Evolutionary conservation across 1,140 invertebrate species (phyloP), one percentile per base, ranked within the genome.

Genomic region (Magallana angulata): DNA sequence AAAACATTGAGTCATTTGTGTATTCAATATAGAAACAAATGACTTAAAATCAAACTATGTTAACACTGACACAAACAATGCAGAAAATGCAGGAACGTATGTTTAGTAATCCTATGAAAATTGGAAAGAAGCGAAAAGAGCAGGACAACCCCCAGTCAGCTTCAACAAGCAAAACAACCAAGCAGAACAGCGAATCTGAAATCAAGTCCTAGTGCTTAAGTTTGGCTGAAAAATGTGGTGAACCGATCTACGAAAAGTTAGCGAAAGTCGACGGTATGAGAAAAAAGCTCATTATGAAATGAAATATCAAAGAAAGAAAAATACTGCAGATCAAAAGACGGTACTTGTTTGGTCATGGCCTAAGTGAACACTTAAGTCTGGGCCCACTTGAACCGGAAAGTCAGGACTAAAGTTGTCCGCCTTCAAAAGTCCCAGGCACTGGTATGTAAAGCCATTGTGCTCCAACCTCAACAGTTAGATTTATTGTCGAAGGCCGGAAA

Each of bases 341-440:
- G 36, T 48, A 48, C 30, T 8, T 56, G 56, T 57, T 36, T 82
- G n/a, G 81, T 82, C 36, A 16, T 14, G 56, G 4, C 81, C 12
- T 56, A 57, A 82, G 56, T 82, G 12, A 82, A 82, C 36, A 18
- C 6, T 12, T 12, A 82, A 57, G 56, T 56, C 16, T 57, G 81
- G 30, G 14, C 81, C 12, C 81, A 82, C 36, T 18, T 82, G 14
- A 57, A 82, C 36, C 7, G 8, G 48, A 48, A 82, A 16, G 56
- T 57, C 14, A 82, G 36, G 48, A 82, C n/a, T 48, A 18, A 82
- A 14, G 81, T 56, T 56, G 30, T 82, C n/a, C n/a, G 81, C 11
- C n/a, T 82, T 18, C 81, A 82, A 82, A 82, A 6, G n/a, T 48
- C 81, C 11, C 81, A 82, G 24, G 30, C 81, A 82, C 36, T 82